A percentile compares a stretch with the other conserved stretches of the same genome.
Evolutionary conservation across 2,113 vertebrate species (phyloP).

Genomic region (Rhineura floridana): DNA sequence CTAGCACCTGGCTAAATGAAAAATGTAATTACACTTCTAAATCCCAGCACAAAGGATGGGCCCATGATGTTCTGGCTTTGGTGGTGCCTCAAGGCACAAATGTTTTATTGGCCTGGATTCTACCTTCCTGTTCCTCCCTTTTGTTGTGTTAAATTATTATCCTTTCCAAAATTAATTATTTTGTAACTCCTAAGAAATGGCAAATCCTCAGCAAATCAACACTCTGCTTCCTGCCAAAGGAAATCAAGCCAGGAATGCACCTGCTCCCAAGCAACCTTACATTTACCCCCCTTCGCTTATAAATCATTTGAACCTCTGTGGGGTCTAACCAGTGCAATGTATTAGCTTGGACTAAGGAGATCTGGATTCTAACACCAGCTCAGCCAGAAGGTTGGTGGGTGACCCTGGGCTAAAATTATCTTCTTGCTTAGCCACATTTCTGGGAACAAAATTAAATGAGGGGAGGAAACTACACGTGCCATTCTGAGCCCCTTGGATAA

Average conservation of each 20-base stretch:
- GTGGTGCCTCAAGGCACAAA: neutral
- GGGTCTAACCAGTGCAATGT: neutral
- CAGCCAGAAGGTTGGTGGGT: neutral
- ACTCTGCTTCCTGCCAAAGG: neutral
- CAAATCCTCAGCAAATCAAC: too few relatives aligned
- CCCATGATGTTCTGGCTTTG: neutral
- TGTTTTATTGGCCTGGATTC: slow-evolving; percentile 25
- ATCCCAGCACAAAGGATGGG: slow-evolving; percentile 45
- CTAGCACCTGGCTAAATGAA: slow-evolving; percentile 33
- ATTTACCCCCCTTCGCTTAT: too few relatives aligned
- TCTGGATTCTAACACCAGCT: neutral
- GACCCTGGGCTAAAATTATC: neutral
- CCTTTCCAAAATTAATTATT: slow-evolving; percentile 53
- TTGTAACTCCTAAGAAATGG: slow-evolving; percentile 45
- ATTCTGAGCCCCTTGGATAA: neutral
- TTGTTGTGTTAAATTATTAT: slow-evolving; percentile 40
- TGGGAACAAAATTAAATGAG: neutral
- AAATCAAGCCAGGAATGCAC: neutral
- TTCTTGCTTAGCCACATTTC: neutral
- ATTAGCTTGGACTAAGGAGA: neutral
- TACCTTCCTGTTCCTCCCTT: slow-evolving; percentile 44
- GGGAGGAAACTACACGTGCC: too few relatives aligned
- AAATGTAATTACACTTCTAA: slow-evolving; percentile 50
- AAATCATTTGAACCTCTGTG: too few relatives aligned
- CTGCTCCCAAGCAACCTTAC: too few relatives aligned